Conservation (phyloP, 1,140 invertebrate genomes). For the Planococcus citri region DNA sequence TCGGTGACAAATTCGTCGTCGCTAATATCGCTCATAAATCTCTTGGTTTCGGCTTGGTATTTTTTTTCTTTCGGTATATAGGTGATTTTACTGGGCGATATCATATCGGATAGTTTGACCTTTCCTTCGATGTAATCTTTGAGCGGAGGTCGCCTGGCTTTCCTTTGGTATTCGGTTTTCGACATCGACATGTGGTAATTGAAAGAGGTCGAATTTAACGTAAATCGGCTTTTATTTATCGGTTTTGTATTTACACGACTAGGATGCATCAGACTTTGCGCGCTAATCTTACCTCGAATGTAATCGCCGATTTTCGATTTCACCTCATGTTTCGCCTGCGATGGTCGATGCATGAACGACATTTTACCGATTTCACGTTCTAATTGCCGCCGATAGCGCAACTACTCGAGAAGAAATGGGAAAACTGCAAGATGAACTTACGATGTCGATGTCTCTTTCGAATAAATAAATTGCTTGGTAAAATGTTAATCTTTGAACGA, state of each 20-base stretch:
- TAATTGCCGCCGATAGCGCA: neutral
- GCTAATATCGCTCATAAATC: neutral
- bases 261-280: conserved; percentile 4
- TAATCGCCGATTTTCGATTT: conserved; percentile 14
- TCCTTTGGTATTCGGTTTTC: neutral
- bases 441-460: no score
- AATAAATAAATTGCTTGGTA: no score
- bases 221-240: neutral
- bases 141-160: neutral
- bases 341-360: neutral
- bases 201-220: neutral
- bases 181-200: neutral
- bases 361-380: conserved; percentile 1
- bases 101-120: conserved; percentile 2
- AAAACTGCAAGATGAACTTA: no score
- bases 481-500: no score
- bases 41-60: neutral
- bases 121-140: conserved; percentile 14
- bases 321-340: neutral
- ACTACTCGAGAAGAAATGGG: neutral
- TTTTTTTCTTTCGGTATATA: conserved; percentile 11
- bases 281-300: neutral
- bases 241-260: conserved; percentile 4
- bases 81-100: conserved; percentile 5
- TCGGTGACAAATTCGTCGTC: neutral